Evolutionary conservation across 2,888 invertebrate species (phyloP), one percentile per base, ranked within the genome.

Genomic region (Cybosia mesomella): DNA sequence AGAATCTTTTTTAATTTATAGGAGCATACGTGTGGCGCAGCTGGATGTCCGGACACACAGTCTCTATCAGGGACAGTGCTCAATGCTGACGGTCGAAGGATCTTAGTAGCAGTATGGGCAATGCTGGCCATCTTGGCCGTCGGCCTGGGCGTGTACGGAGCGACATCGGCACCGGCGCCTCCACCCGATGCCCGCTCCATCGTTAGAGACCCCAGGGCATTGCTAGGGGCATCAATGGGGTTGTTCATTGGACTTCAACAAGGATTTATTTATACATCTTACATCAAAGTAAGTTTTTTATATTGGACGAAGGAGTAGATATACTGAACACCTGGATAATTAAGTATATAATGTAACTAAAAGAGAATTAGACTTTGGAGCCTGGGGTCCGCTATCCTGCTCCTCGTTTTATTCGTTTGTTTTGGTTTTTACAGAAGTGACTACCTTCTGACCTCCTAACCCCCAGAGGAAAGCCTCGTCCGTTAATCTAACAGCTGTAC

Each of bases 211-310:
- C 95, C 96, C 0, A 94, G 96, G 64, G 91, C 97, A 53, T 95
- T 97, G 78, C 95, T 97, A 53, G 97, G 97, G 2, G 96, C 97
- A 0, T 98, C 98, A 0, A 95, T 98, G 90, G 97, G 97, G 5
- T 94, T 97, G 57, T 98, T 98, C 84, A 97, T 98, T 75, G 98
- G 98, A 72, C 95, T 98, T 70, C 98, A 98, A 88, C 98, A 98
- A 92, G 98, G 97, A 77, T 98, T 98, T 88, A 97, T 98, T 94
- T 96, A 97, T 86, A 97, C 97, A 11, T 98, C 98, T 84, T 98
- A 98, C 89, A 96, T 97, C 86, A 97, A 97, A 95, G 97, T 97
- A 84, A 87, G 84, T 28, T 11, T n/a, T 43, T 24, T 32, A 2
- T 39, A 0, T 15, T 15, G 15, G 13, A 13, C 15, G 28, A 28